A percentile compares a stretch with the other conserved stretches of the same genome.
Conservation (phyloP, 2,888 invertebrate species). For the Stratiomys singularior region DNA sequence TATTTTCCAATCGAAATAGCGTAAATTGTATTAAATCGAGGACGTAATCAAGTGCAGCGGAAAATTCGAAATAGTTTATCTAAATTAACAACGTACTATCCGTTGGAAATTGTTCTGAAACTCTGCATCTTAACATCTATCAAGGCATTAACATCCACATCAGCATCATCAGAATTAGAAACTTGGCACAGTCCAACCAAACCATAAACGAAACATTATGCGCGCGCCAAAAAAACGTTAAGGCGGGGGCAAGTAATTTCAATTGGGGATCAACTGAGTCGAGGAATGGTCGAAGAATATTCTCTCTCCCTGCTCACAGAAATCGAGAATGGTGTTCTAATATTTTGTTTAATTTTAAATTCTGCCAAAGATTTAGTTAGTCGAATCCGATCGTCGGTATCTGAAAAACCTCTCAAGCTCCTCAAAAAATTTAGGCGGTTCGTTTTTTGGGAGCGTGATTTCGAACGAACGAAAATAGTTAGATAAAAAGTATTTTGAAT, state of each 20-base stretch:
- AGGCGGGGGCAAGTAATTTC: neutral
- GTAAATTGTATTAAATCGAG: too few species aligned
- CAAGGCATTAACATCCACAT: too few species aligned
- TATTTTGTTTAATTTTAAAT: slow-evolving; percentile 3
- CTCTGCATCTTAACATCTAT: too few species aligned
- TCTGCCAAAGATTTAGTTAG: slow-evolving; percentile 50
- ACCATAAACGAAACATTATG: too few species aligned
- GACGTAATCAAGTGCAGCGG: too few species aligned
- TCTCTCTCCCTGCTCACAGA: neutral
- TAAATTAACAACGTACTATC: too few species aligned
- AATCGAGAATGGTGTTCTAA: neutral
- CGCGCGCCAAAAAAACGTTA: too few species aligned
- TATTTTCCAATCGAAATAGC: too few species aligned
- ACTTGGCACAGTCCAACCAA: too few species aligned
- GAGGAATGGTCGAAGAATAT: neutral
- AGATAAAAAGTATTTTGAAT: slow-evolving; percentile 4
- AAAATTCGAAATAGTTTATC: too few species aligned
- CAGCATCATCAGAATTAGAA: too few species aligned
- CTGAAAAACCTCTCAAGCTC: slow-evolving; percentile 35
- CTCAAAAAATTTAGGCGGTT: slow-evolving; percentile 4
- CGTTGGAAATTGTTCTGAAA: too few species aligned
- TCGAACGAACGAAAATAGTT: slow-evolving; percentile 51
- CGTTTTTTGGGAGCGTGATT: slow-evolving; percentile 29
- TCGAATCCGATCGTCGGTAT: slow-evolving; percentile 66
- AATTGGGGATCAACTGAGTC: slow-evolving; percentile 1